A percentile compares a stretch with the other conserved stretches of the same genome.
Conservation (phyloP, 1,140 invertebrate genomes). For the Limonius californicus region DNA sequence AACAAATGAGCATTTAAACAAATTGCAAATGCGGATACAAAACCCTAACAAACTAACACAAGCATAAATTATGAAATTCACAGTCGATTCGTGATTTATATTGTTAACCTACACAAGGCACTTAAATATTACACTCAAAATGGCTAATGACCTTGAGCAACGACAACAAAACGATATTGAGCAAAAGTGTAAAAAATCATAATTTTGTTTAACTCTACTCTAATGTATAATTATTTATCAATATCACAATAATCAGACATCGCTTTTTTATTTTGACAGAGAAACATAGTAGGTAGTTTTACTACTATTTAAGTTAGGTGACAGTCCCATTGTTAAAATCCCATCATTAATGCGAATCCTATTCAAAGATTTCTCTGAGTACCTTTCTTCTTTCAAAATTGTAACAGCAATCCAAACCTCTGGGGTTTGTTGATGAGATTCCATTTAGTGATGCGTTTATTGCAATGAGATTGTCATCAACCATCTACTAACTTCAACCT, state of each 20-base stretch:
- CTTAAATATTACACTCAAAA: background rate
- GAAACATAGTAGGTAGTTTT: no score
- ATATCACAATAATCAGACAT: slow-evolving; percentile 8
- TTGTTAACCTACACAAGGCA: background rate
- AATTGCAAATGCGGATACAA: no score
- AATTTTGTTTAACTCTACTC: background rate
- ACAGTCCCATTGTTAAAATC: no score
- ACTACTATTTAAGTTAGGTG: no score
- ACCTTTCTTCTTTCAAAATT: no score
- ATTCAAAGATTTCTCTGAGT: no score
- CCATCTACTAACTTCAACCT: background rate
- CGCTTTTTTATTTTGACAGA: background rate
- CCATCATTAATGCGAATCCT: no score
- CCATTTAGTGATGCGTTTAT: background rate
- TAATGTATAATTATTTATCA: background rate
- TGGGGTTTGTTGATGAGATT: no score
- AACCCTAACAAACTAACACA: background rate
- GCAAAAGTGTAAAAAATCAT: background rate
- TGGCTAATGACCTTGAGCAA: background rate
- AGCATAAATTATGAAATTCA: background rate
- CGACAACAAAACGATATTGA: background rate
- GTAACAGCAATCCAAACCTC: no score
- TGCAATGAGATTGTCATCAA: background rate
- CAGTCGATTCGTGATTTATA: background rate
- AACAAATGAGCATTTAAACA: no score